Percentiles rank a stretch among this genome's conserved stretches.
Evolutionary conservation across 2,888 invertebrate genomes (phyloP).

Genomic region (Thyatira batis): DNA sequence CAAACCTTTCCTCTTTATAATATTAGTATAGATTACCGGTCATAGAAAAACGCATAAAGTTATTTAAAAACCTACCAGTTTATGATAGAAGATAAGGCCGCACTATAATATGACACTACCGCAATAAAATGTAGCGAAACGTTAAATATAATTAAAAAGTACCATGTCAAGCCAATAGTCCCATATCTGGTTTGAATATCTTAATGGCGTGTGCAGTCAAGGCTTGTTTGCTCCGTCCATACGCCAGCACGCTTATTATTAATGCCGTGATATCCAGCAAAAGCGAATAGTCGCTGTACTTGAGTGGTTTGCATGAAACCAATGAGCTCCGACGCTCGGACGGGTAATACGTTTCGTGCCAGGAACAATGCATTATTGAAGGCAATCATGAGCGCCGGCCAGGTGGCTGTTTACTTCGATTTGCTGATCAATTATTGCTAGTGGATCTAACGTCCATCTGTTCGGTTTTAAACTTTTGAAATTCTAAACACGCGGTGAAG

Average conservation of each 20-base stretch:
- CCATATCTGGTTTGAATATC: constrained; percentile 61
- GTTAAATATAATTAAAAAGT: constrained; percentile 46
- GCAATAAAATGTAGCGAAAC: constrained; percentile 27
- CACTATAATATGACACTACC: constrained; percentile 19
- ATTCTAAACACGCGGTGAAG: constrained; percentile 1
- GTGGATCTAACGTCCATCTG: constrained; percentile 31
- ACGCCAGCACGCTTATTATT: constrained; percentile 53
- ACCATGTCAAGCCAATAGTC: constrained; percentile 49
- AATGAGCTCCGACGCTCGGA: constrained; percentile 23
- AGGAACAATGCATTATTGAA: constrained; percentile 68
- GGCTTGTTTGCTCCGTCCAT: constrained; percentile 61
- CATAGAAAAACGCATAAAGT: no score
- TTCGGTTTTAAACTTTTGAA: constrained; percentile 29
- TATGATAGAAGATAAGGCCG: background rate
- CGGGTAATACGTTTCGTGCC: constrained; percentile 59
- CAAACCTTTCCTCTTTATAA: no score
- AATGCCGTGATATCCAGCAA: constrained; percentile 37
- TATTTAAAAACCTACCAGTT: background rate
- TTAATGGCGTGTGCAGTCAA: constrained; percentile 67
- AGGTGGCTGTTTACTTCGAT: constrained; percentile 69
- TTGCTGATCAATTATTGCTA: constrained; percentile 70
- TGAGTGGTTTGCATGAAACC: constrained; percentile 17
- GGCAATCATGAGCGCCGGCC: constrained; percentile 64
- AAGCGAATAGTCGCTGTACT: constrained; percentile 30
- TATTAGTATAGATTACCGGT: no score